These are phyloP conservation scores for Balaenoptera acutorostrata DNA, from an alignment of 2,113 vertebrate genomes.

Conservation along the genomic window DNA sequence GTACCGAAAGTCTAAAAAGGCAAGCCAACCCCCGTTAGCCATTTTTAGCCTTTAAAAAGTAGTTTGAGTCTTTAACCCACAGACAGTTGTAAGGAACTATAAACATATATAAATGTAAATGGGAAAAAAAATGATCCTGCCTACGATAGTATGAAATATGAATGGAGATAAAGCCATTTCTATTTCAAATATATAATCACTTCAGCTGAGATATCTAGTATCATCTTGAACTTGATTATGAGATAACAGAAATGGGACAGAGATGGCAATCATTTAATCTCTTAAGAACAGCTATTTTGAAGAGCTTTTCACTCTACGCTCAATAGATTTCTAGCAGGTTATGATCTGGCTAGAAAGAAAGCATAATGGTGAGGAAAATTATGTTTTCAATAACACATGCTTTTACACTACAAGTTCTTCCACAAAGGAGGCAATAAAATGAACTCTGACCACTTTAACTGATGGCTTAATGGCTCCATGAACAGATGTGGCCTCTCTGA, in stretches of 20 bases:
- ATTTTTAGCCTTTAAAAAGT: conserved; percentile 53
- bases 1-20: conserved; percentile 49
- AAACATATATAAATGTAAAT: conserved; percentile 61
- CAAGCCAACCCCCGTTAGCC: not conserved
- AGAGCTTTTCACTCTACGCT: conserved; percentile 80
- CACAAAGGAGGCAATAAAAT: conserved; percentile 62
- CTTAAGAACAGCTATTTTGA: conserved; percentile 82
- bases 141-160: conserved; percentile 44
- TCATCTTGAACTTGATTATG: conserved; percentile 87
- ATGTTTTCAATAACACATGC: conserved; percentile 72
- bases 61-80: conserved; percentile 35
- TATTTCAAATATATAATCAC: conserved; percentile 83
- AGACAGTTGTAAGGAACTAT: conserved; percentile 40
- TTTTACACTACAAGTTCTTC: conserved; percentile 51
- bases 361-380: conserved; percentile 73
- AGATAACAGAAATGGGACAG: conserved; percentile 81
- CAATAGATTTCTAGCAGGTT: conserved; percentile 68
- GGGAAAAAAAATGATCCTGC: conserved; percentile 29
- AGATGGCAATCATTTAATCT: conserved; percentile 87
- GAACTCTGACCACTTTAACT: conserved; percentile 64
- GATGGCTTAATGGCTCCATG: conserved; percentile 25
- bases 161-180: conserved; percentile 77
- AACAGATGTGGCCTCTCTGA: not conserved
- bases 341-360: conserved; percentile 72
- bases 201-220: conserved; percentile 80